Evolutionary conservation across 2,888 invertebrate species (phyloP).

Genomic region (Drosophila helvetica): DNA sequence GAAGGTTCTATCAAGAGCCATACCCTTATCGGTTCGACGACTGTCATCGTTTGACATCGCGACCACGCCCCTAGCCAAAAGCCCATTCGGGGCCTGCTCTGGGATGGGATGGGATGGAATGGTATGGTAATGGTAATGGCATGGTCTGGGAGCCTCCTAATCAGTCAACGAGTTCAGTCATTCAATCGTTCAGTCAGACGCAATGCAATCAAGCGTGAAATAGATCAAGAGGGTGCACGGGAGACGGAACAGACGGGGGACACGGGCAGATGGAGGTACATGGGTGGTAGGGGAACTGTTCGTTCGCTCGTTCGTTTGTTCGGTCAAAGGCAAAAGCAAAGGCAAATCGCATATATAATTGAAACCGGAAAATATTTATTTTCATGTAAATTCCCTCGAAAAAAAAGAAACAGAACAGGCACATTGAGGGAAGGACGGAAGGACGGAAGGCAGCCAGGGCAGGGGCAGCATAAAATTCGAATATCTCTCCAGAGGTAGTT

Average conservation of each 20-base stretch:
- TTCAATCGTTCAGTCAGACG: slow-evolving; percentile 40
- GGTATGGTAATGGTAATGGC: background rate
- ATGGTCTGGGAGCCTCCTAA: slow-evolving; percentile 47
- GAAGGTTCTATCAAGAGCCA: slow-evolving; percentile 6
- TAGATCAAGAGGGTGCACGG: slow-evolving; percentile 54
- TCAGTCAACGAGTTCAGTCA: slow-evolving; percentile 57
- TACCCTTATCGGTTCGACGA: slow-evolving; percentile 38
- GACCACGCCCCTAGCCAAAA: slow-evolving; percentile 39
- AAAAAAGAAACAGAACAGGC: slow-evolving; percentile 41
- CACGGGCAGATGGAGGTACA: slow-evolving; percentile 6
- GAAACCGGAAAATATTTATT: slow-evolving; percentile 83
- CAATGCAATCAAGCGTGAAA: slow-evolving; percentile 76
- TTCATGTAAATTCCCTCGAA: slow-evolving; percentile 78
- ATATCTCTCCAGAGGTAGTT: slow-evolving; percentile 29
- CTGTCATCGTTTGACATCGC: slow-evolving; percentile 24
- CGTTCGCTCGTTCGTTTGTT: slow-evolving; percentile 12
- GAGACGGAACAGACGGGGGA: slow-evolving; percentile 8
- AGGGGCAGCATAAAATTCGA: slow-evolving; percentile 52
- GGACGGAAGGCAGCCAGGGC: slow-evolving; percentile 50
- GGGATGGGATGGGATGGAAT: background rate
- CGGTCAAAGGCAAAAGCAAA: slow-evolving; percentile 35
- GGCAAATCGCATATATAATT: slow-evolving; percentile 65
- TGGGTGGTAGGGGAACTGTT: slow-evolving; percentile 19
- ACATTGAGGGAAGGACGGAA: slow-evolving; percentile 41
- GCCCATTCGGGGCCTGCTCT: slow-evolving; percentile 25